Base-by-base conservation (phyloP, 1,140 invertebrate species). In the Leucophenga varia region DNA sequence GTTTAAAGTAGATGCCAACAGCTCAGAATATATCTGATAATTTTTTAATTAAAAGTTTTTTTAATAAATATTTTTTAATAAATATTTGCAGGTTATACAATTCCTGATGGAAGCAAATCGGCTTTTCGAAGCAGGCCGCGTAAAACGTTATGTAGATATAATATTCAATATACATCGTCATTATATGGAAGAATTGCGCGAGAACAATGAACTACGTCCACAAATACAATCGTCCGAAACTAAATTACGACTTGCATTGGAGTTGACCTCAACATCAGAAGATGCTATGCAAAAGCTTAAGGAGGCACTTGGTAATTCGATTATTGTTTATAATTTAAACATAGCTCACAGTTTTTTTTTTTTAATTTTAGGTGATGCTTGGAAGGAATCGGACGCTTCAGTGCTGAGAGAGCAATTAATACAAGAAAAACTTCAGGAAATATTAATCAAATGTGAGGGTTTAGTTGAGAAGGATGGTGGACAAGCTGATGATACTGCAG, bases 331-430 rank as follows among this genome's bases (percentile, higher is more conserved):
- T 6, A 10, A 5, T 25, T 25, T 7, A 25, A 41, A 41, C 7
- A 13, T 10, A 10, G 22, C 13, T 41, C n/a, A 12, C 18, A 17
- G 22, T 20, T 32, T 17, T 17, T 42, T 25, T 6, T 6, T 43
- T 25, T 6, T 6, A 25, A 25, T 25, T 25, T 31, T 18, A 45
- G 60, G 73, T 1, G 58, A 72, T 34, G 60, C 68, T 6, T 69
- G 70, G 51, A 75, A 71, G 37, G 51, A 79, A 17, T 74, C 77
- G 0, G 79, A 80, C 42, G 74, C 77, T 2, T 74, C 79, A 12
- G 76, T 78, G 28, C 49, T 60, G 1, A 65, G 80, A 0, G 80
- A 81, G 31, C 78, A 77, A 40, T 71, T 75, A 13, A 71, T 77
- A 1, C 79, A 79, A 40, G 77, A 80, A 32, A 56, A 74, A 14